Percentiles rank a stretch among this genome's conserved stretches.
Conservation (phyloP, 2,113 vertebrate genomes). For the Macquaria ambigua region DNA sequence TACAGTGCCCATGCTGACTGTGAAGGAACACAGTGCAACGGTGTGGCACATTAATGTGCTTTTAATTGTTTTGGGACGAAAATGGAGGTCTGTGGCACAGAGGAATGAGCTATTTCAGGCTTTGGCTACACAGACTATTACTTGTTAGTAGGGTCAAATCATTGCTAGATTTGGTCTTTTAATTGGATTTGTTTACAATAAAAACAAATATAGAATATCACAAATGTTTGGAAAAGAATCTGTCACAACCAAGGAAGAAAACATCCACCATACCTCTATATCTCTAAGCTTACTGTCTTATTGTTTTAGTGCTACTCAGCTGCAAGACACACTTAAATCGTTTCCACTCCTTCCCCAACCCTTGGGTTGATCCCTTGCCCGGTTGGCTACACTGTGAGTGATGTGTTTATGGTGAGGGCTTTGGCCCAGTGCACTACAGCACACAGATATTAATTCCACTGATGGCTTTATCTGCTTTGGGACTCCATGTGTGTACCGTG, state of each 20-base stretch:
- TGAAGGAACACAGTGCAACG: background rate
- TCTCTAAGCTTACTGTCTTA: background rate
- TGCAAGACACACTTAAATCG: slow-evolving; percentile 22
- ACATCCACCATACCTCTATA: background rate
- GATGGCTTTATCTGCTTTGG: slow-evolving; percentile 72
- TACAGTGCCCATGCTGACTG: background rate
- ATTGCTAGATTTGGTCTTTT: background rate
- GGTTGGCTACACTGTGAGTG: slow-evolving; percentile 63
- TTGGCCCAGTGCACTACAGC: slow-evolving; percentile 56
- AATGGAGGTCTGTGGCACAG: background rate
- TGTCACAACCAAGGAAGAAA: background rate
- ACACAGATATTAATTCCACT: slow-evolving; percentile 71
- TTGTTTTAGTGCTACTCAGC: slow-evolving; percentile 39
- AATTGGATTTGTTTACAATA: too few species aligned
- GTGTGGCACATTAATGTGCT: background rate
- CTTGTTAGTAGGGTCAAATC: background rate
- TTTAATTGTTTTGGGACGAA: background rate
- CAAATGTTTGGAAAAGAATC: background rate
- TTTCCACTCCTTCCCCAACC: slow-evolving; percentile 33
- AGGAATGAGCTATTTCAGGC: background rate
- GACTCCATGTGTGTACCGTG: slow-evolving; percentile 46
- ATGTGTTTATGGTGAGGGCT: slow-evolving; percentile 73
- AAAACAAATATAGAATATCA: background rate
- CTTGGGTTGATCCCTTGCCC: slow-evolving; percentile 56
- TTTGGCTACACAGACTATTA: background rate